Percentiles rank a stretch among this genome's conserved stretches.
Conservation (phyloP, 2,797 vertebrate genomes). For the Bovichtus variegatus region DNA sequence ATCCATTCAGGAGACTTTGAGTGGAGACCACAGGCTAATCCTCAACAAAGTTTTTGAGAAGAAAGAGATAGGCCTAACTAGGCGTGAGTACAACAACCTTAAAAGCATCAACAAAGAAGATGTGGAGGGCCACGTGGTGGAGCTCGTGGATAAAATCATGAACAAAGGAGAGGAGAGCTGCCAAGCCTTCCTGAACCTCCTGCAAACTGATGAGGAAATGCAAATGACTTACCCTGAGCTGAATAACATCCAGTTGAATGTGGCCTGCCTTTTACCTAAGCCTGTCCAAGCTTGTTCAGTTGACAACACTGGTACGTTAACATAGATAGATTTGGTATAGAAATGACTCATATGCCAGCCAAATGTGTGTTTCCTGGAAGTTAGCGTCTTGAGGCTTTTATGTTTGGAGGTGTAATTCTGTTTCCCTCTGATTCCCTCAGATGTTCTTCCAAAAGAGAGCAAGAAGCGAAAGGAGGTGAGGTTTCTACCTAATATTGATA, state of each 20-base stretch:
- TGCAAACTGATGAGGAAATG: slow-evolving; percentile 60
- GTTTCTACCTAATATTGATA: not conserved
- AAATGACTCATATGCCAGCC: not conserved
- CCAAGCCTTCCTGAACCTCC: slow-evolving; percentile 56
- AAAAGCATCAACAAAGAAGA: slow-evolving; percentile 27
- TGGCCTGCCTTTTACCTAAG: rapidly evolving
- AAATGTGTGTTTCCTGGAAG: not conserved
- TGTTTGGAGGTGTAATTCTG: not conserved
- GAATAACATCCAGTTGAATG: not conserved
- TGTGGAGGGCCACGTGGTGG: slow-evolving; percentile 34
- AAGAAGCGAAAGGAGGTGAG: slow-evolving; percentile 51
- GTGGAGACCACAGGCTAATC: slow-evolving; percentile 45
- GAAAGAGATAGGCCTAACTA: slow-evolving; percentile 45
- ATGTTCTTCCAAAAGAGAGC: not conserved
- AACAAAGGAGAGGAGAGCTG: slow-evolving; percentile 69
- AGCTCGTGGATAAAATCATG: slow-evolving; percentile 78
- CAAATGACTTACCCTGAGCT: slow-evolving; percentile 40
- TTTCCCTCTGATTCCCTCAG: slow-evolving; percentile 47
- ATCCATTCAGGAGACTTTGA: slow-evolving; percentile 22
- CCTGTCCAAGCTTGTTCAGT: not conserved
- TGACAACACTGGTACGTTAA: slow-evolving; percentile 12
- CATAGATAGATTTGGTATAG: not conserved
- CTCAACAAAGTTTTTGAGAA: slow-evolving; percentile 57
- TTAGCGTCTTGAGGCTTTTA: not conserved
- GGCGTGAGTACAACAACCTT: slow-evolving; percentile 72